Percentiles rank a stretch among this genome's conserved stretches.
Evolutionary conservation across 2,113 vertebrate genomes (phyloP).

Genomic region (Microcebus lehilahytsara): DNA sequence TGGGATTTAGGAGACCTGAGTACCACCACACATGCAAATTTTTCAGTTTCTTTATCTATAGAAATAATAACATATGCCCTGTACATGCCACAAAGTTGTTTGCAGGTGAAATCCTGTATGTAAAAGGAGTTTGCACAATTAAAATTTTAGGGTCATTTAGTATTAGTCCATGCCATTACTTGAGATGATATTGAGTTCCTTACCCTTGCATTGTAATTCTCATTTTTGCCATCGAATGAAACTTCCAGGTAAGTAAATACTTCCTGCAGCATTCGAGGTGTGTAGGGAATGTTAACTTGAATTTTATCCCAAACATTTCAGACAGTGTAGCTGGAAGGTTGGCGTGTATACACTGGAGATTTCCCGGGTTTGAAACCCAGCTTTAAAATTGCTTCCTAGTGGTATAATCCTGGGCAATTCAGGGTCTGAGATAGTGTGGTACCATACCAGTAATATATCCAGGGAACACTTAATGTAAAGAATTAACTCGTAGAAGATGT

Average conservation of each 20-base stretch:
- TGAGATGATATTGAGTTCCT: not conserved
- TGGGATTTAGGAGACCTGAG: not conserved
- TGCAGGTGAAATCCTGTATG: not conserved
- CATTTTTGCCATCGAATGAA: not conserved
- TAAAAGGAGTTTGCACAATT: slow-evolving; percentile 4
- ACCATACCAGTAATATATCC: not conserved
- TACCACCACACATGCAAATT: not conserved
- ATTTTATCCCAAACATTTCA: not conserved
- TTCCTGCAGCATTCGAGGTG: not conserved
- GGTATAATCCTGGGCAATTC: not conserved
- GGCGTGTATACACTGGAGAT: not conserved
- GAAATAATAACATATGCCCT: not conserved
- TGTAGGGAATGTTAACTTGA: not conserved
- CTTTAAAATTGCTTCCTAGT: not conserved
- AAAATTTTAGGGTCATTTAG: not conserved
- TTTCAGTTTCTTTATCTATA: not conserved
- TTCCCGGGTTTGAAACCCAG: not conserved
- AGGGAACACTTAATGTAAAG: not conserved
- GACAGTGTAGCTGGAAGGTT: not conserved
- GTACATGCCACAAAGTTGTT: not conserved
- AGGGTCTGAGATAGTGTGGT: not conserved
- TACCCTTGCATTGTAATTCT: not conserved
- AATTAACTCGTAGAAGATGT: not conserved
- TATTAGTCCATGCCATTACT: not conserved
- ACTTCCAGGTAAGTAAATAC: not conserved